Evolutionary conservation across 2,113 vertebrate species (phyloP).

Genomic region (Emydura subglobosa): DNA sequence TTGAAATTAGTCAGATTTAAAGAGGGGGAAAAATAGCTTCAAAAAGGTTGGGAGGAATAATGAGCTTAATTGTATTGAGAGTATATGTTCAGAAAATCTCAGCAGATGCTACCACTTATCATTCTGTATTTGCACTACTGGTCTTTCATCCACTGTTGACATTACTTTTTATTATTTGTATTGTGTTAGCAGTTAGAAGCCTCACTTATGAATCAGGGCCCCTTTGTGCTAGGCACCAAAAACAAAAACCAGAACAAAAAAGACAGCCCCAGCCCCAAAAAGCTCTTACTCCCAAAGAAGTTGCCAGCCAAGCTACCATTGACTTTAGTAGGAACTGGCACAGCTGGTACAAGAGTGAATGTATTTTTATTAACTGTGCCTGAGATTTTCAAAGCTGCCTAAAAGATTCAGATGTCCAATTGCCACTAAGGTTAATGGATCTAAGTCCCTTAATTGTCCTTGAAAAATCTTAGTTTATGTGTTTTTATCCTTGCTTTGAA

Average conservation of each 20-base stretch:
- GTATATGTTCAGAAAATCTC: background rate
- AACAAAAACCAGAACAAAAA: background rate
- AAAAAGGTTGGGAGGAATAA: background rate
- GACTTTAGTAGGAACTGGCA: background rate
- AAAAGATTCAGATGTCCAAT: background rate
- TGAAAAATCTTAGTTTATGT: background rate
- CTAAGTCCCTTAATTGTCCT: background rate
- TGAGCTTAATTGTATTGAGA: background rate
- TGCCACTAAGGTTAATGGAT: background rate
- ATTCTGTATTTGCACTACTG: background rate
- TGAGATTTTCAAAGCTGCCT: background rate
- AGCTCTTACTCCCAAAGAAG: background rate
- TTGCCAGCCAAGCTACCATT: background rate
- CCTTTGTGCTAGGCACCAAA: background rate
- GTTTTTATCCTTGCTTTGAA: background rate
- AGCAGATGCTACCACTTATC: background rate
- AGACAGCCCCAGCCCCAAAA: background rate
- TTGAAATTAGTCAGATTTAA: background rate
- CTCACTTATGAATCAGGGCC: background rate
- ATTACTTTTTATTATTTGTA: background rate
- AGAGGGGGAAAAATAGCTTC: accelerated
- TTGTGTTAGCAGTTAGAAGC: background rate
- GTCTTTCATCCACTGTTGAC: background rate
- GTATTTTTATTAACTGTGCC: background rate
- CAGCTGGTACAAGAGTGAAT: background rate